Evolutionary conservation across 2,888 invertebrate species (phyloP), one percentile per base, ranked within the genome.

Genomic region (Dichetophora obliterata): DNA sequence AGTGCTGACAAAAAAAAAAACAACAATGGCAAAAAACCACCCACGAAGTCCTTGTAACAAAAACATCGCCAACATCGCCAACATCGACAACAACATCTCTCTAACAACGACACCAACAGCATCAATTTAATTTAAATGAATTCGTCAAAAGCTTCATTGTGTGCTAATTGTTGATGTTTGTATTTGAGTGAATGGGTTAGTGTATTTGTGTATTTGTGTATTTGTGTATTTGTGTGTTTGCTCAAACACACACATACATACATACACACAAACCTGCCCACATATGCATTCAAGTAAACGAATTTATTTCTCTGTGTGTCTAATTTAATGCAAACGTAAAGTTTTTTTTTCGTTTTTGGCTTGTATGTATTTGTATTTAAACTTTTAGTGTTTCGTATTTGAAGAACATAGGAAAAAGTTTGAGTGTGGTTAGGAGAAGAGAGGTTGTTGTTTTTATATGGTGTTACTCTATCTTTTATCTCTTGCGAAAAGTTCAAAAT

Each of bases 1-100:
- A 43, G 43, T 43, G 43, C 43, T 43, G 43, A 43, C 14, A 43
- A 43, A 43, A 43, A 43, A 43, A 14, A 31, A 85, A 84, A 80
- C 24, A 73, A 24, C 57, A 57, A 57, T 1, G 22, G 19, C 37
- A 34, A 34, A 19, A 34, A 8, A 5, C 31, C 14, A 22, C 22
- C 22, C 57, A 34, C 14, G 43, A 43, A 43, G 43, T 43, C 43
- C 43, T 43, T 43, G 43, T 43, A 3, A 24, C n/a, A n/a, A n/a
- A n/a, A n/a, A n/a, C n/a, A n/a, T n/a, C n/a, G n/a, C n/a, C n/a
- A n/a, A n/a, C 61, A 27, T 85, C 78, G 83, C 79, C 43, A 73
- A 22, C 57, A 54, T 34, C 31, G 16, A 34, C 34, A 31, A 31
- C 34, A 31, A 6, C n/a, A 65, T 5, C 57, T 14, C 5, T n/a